Base-by-base conservation (phyloP, 2,888 invertebrate species). In the Dicranocentrus wangi region DNA sequence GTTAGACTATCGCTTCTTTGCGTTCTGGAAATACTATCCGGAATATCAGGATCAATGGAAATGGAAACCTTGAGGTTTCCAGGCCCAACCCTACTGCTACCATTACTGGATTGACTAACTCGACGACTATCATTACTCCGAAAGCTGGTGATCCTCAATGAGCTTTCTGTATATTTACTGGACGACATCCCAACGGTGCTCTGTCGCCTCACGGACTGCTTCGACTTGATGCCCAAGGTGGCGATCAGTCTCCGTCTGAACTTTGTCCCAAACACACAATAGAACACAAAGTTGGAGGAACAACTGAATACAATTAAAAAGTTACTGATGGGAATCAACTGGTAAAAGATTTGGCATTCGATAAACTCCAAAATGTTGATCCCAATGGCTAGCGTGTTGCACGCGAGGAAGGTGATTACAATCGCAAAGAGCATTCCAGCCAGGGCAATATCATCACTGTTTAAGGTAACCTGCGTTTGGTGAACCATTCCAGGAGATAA, bases 381-480 rank as follows among this genome's bases (percentile, higher is more conserved):
- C 28, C 71, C 73, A n/a, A 70, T 51, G 21, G 65, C n/a, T 1
- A 84, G 58, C 43, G 66, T 69, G 60, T 84, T 86, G 47, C 86
- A 85, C 19, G 82, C 21, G 15, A 86, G 39, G 58, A 86, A 86
- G 0, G 84, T 75, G 8, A 69, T 68, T 0, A 86, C 85, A 15
- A 86, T 78, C n/a, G 76, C 77, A 23, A 86, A 76, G n/a, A 86
- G 80, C 85, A 86, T 84, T 21, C 58, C 8, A 7, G 86, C 81
- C 19, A 86, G 55, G 1, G 83, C 83, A 27, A 79, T 76, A 17
- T 86, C 85, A n/a, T 79, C 82, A 17, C 60, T 43, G 10, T 13
- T 68, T 81, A 72, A 19, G 66, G 70, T 27, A 69, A 21, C n/a
- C 23, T 23, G 21, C 3, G 2, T 58, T 43, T 21, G 23, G 19